Evolutionary conservation across 2,888 invertebrate genomes (phyloP).

Genomic region (Parnassius mnemosyne): DNA sequence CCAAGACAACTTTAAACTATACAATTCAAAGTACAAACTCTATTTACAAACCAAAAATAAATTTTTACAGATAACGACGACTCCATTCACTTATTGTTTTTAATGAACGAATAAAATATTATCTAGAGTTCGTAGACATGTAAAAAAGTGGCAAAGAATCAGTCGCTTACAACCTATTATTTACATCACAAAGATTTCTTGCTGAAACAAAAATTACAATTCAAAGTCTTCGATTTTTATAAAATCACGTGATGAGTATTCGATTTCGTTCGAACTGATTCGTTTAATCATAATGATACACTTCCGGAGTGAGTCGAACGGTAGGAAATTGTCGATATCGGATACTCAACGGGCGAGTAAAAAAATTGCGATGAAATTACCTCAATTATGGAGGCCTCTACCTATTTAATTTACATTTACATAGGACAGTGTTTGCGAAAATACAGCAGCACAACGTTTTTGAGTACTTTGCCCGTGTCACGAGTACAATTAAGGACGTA

Average conservation of each 20-base stretch:
- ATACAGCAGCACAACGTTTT: background rate
- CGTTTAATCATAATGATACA: constrained; percentile 19
- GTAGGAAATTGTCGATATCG: constrained; percentile 22
- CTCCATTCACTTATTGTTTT: constrained; percentile 47
- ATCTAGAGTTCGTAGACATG: constrained; percentile 65
- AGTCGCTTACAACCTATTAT: constrained; percentile 73
- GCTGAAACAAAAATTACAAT: constrained; percentile 26
- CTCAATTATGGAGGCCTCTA: constrained; percentile 24
- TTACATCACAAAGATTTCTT: constrained; percentile 55
- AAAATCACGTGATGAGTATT: constrained; percentile 30
- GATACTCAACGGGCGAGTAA: constrained; percentile 27
- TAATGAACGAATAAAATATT: constrained; percentile 44
- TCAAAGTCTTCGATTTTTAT: constrained; percentile 35
- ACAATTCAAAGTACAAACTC: constrained; percentile 61
- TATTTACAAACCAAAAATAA: constrained; percentile 59
- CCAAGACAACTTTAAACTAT: constrained; percentile 40
- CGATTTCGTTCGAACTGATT: constrained; percentile 25
- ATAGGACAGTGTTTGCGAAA: constrained; percentile 40
- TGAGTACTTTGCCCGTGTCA: background rate
- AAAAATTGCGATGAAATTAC: constrained; percentile 25
- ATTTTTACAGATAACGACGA: constrained; percentile 55
- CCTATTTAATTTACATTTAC: constrained; percentile 44
- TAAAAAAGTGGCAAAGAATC: constrained; percentile 79
- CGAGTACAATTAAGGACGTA: background rate
- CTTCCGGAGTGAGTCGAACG: constrained; percentile 2